These are phyloP conservation scores for Campoplex capitator DNA, from an alignment of 2,888 invertebrate species.

Conservation along the genomic window DNA sequence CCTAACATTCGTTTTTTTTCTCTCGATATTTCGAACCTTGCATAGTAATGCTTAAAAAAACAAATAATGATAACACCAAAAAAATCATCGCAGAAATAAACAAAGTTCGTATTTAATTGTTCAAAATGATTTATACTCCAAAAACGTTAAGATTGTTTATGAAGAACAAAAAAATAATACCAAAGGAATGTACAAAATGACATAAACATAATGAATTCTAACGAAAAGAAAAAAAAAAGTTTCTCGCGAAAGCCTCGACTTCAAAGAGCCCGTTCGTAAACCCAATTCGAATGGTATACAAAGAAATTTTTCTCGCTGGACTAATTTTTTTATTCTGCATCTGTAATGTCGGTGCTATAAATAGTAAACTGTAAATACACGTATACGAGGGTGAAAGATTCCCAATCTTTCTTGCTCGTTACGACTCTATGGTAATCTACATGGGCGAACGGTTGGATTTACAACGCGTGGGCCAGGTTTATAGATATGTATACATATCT, in stretches of 20 bases:
- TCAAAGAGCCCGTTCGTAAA: neutral
- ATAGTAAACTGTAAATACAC: conserved; percentile 35
- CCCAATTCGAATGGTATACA: conserved; percentile 4
- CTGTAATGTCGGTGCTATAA: conserved; percentile 30
- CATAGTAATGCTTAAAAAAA: neutral
- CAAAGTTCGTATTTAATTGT: neutral
- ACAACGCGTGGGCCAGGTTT: conserved; percentile 61
- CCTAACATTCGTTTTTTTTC: neutral
- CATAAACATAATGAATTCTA: neutral
- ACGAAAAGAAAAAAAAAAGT: neutral
- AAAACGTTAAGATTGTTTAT: neutral
- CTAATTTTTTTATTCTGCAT: conserved; percentile 4
- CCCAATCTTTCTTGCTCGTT: conserved; percentile 56
- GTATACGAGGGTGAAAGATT: conserved; percentile 38
- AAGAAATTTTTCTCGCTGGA: neutral
- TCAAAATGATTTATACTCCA: too few relatives aligned
- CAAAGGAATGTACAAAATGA: neutral
- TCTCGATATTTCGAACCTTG: neutral
- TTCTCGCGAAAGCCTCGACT: neutral
- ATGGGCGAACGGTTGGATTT: conserved; percentile 56
- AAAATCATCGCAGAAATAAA: neutral
- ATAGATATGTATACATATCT: conserved; percentile 23
- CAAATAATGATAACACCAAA: neutral
- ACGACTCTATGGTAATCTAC: conserved; percentile 60
- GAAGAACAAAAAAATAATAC: neutral